Conservation (phyloP, 2,888 invertebrate species). For the Scaptomyza flava region DNA sequence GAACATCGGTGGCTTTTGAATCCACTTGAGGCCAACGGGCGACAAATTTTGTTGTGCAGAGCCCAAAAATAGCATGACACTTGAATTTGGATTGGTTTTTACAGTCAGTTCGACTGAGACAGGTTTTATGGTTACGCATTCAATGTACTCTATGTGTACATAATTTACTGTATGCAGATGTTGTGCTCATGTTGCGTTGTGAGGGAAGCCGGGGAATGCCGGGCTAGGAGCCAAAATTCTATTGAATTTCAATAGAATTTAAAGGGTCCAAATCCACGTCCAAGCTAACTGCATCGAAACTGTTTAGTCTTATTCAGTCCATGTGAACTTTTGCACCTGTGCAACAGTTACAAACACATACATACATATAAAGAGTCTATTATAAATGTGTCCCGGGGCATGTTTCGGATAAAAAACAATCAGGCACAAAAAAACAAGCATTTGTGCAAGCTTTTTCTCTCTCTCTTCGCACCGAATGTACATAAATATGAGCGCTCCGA, state of each 20-base stretch:
- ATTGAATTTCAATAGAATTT: conserved; percentile 70
- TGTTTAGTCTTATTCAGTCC: neutral
- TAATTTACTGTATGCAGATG: conserved; percentile 76
- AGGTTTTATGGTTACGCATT: conserved; percentile 72
- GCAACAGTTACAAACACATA: conserved; percentile 46
- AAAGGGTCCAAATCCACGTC: conserved; percentile 19
- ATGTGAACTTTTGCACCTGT: conserved; percentile 72
- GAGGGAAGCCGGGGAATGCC: conserved; percentile 69
- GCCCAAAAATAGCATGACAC: conserved; percentile 74
- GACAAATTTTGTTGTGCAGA: conserved; percentile 64
- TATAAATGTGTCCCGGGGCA: conserved; percentile 64
- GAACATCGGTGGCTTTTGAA: conserved; percentile 17
- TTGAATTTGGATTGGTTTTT: conserved; percentile 62
- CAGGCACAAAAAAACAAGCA: conserved; percentile 53
- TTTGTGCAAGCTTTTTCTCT: conserved; percentile 6
- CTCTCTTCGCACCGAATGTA: neutral
- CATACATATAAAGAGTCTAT: conserved; percentile 47
- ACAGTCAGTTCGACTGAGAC: conserved; percentile 35
- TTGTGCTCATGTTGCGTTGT: conserved; percentile 35
- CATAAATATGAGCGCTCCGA: conserved; percentile 6
- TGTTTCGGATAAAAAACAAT: conserved; percentile 75
- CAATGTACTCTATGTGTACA: conserved; percentile 23
- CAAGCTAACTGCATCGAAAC: conserved; percentile 8
- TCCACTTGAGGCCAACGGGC: conserved; percentile 65
- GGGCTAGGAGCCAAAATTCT: conserved; percentile 55